Base-by-base conservation (phyloP, 2,113 vertebrate genomes). In the Erythrolamprus reginae region DNA sequence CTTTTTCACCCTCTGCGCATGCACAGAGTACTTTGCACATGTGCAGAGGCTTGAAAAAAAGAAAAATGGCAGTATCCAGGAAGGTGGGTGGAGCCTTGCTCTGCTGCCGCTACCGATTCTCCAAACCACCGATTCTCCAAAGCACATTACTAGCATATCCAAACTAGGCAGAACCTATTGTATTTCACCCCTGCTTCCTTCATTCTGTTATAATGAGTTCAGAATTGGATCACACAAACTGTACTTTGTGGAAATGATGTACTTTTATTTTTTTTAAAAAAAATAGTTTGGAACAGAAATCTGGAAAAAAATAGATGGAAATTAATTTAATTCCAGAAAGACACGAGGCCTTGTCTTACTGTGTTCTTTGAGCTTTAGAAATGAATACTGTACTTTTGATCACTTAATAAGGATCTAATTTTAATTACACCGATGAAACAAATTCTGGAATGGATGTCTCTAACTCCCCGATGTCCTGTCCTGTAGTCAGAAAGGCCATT, bases 131-230 rank as follows among this genome's bases (percentile, higher is more conserved):
- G 5, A 5, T 5, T 45, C 3, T 5, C 45, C n/a, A n/a, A n/a
- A n/a, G 45, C 45, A n/a, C 45, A 45, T 5, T 45, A 45, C 45
- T 5, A 5, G 45, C 5, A 45, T 5, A 5, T 5, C 45, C 45
- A 5, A 45, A 45, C 45, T 5, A 5, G 45, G 45, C 45, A 2
- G 45, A 45, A 45, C 2, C 45, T 3, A 5, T 45, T 3, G 45
- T 5, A 45, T 45, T 45, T 45, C 45, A 45, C 45, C 5, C 45
- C 45, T 45, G 45, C 45, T 45, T 45, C 51, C 45, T 65, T 48
- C 50, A n/a, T 93, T 38, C 50, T 83, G 19, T 77, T 42, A 42
- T 92, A 92, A 89, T 65, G 92, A 92, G 83, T 50, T 0, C 17
- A 15, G 89, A 90, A 53, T 92, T 52, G 87, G 9, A 24, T 55